Percentiles rank a stretch among this genome's conserved stretches.
phyloP scores from a whole-genome alignment of 1,140 invertebrate genomes.

The Pinna nobilis region DNA sequence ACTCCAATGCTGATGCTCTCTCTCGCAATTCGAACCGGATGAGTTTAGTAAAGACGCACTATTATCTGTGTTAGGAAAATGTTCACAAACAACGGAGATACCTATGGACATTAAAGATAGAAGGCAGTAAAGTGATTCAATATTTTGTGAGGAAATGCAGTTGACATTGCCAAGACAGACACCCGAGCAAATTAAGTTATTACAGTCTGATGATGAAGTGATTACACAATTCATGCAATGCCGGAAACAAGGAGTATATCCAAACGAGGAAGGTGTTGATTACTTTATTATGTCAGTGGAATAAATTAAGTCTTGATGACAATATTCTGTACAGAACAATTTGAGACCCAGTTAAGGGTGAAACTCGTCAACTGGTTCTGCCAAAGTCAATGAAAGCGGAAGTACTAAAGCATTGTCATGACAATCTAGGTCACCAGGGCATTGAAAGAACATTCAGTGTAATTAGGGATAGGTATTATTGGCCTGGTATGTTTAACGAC shows the following conservation, averaged over 20 bases:
- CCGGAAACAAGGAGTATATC: not conserved
- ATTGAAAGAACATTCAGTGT: not conserved
- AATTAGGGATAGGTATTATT: slow-evolving; percentile 25
- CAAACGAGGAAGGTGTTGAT: not conserved
- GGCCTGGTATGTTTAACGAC: slow-evolving; percentile 28
- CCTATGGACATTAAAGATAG: not conserved
- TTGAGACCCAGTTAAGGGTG: slow-evolving; percentile 5
- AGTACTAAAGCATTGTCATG: slow-evolving; percentile 22
- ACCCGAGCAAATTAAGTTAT: not conserved
- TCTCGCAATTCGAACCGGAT: too few species aligned
- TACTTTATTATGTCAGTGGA: slow-evolving; percentile 8
- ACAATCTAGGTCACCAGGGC: slow-evolving; percentile 30
- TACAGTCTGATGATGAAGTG: slow-evolving; percentile 1
- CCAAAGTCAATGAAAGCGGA: not conserved
- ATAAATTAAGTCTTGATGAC: not conserved
- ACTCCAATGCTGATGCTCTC: not conserved
- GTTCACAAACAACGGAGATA: not conserved
- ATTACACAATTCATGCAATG: not conserved
- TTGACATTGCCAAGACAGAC: slow-evolving; percentile 8
- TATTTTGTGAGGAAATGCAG: not conserved
- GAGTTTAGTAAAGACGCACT: not conserved
- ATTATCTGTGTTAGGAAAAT: not conserved
- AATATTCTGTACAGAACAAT: slow-evolving; percentile 17
- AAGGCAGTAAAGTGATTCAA: not conserved
- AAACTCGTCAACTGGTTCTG: slow-evolving; percentile 6